phyloP scores from a whole-genome alignment of 2,888 invertebrate genomes.

The Lobophora halterata region DNA sequence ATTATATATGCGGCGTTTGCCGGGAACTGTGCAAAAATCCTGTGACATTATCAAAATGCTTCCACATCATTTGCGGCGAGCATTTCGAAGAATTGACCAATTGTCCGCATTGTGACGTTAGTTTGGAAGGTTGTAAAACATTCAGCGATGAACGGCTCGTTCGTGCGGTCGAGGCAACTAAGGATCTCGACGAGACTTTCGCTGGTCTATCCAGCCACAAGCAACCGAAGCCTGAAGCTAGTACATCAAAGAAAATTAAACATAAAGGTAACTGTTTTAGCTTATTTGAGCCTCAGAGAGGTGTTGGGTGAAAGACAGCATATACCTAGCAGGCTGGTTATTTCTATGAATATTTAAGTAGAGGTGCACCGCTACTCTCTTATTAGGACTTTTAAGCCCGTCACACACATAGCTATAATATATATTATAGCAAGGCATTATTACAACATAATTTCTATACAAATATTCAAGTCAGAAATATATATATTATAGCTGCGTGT shows the following conservation, averaged over 20 bases:
- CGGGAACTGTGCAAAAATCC: slow-evolving; percentile 59
- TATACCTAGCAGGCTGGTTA: no score
- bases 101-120: slow-evolving; percentile 57
- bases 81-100: slow-evolving; percentile 51
- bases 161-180: slow-evolving; percentile 47
- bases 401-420: no score
- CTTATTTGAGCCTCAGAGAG: no score
- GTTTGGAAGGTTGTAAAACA: slow-evolving; percentile 45
- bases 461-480: no score
- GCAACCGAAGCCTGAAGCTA: slow-evolving; percentile 15
- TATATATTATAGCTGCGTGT: no score
- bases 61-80: slow-evolving; percentile 61
- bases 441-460: no score
- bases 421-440: no score
- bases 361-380: no score
- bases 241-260: slow-evolving; percentile 2
- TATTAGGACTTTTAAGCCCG: no score
- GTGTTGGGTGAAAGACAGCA: no score
- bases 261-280: no score
- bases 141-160: slow-evolving; percentile 50
- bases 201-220: slow-evolving; percentile 34
- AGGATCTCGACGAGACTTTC: slow-evolving; percentile 50
- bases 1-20: slow-evolving; percentile 60
- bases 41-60: slow-evolving; percentile 65
- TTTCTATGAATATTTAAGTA: no score